Base-by-base conservation (phyloP, 2,888 invertebrate species). In the Eugnorisma glareosa region DNA sequence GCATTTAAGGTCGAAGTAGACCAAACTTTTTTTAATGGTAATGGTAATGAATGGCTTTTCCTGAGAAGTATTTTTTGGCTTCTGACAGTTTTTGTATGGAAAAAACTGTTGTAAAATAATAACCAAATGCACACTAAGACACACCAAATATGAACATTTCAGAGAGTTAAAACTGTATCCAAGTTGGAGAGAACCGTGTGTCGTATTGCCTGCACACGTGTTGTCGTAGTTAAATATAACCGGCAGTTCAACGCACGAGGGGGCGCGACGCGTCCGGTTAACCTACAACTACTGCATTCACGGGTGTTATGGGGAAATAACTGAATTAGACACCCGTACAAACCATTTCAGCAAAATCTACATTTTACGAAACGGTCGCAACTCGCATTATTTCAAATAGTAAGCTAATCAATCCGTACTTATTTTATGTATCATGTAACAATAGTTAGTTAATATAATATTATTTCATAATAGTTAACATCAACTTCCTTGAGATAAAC, bases 221-320 rank as follows among this genome's bases (percentile, higher is more conserved):
- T 94, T 94, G 94, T 92, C 91, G 93, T 89, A 94, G 96, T 96
- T 96, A 96, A 95, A 96, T 96, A 96, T 96, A 96, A 95, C 94
- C 91, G 91, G 91, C 93, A 90, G 96, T 96, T 96, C 96, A 96
- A 96, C 94, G 96, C 93, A 93, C 96, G 93, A 93, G 92, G 94
- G 93, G 92, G 93, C 90, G 90, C 90, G 90, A 85, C 87, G 91
- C 93, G 94, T 92, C 93, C 94, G 94, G 93, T 91, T 94, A 95
- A 94, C 94, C 94, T 92, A 94, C 93, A 92, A 93, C 92, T 92
- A 91, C 89, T 90, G 89, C 87, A 86, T 89, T 88, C 81, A 83
- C 87, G 81, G 84, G 82, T 86, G 73, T 87, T 82, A 75, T 78
- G 68, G 69, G 61, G 68, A 81, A 79, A 79, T 76, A 73, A 80